Conservation (phyloP, 2,113 vertebrate species). For the Strigops habroptila region DNA sequence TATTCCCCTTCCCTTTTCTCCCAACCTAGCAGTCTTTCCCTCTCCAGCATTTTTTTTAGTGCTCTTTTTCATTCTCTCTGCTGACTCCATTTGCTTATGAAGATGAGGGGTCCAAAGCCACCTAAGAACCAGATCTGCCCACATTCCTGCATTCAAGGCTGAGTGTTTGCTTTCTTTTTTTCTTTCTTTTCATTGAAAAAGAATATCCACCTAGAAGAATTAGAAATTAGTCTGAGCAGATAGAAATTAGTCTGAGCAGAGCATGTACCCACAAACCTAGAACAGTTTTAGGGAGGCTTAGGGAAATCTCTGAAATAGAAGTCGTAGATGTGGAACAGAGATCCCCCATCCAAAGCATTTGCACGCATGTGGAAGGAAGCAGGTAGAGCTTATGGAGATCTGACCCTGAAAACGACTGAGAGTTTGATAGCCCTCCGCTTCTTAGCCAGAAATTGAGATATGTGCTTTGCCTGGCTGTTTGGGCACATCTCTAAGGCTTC, state of each 20-base stretch:
- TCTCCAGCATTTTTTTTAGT: conserved; percentile 64
- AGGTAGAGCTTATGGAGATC: not conserved
- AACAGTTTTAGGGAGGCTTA: not conserved
- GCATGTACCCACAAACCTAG: not conserved
- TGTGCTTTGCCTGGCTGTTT: not conserved
- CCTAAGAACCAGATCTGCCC: not conserved
- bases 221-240: not conserved
- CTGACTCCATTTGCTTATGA: conserved; percentile 68
- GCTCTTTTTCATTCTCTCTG: conserved; percentile 69
- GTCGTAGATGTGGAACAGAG: not conserved
- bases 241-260: not conserved
- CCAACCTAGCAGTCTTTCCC: conserved; percentile 56
- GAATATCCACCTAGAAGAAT: not conserved
- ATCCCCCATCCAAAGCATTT: not conserved
- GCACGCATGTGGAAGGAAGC: not conserved
- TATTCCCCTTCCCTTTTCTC: conserved; percentile 29
- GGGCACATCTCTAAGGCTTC: not conserved
- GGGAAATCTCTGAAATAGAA: not conserved
- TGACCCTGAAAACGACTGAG: not conserved
- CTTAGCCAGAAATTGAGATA: not conserved
- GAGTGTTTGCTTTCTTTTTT: conserved; percentile 12
- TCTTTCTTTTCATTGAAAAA: not conserved
- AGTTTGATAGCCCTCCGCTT: not conserved
- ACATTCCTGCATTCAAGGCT: conserved; percentile 45
- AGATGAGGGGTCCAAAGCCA: conserved; percentile 71